Percentiles rank a stretch among this genome's conserved stretches.
These are phyloP conservation scores for Holocentrus rufus DNA, from an alignment of 2,797 vertebrate genomes.

Conservation along the genomic window DNA sequence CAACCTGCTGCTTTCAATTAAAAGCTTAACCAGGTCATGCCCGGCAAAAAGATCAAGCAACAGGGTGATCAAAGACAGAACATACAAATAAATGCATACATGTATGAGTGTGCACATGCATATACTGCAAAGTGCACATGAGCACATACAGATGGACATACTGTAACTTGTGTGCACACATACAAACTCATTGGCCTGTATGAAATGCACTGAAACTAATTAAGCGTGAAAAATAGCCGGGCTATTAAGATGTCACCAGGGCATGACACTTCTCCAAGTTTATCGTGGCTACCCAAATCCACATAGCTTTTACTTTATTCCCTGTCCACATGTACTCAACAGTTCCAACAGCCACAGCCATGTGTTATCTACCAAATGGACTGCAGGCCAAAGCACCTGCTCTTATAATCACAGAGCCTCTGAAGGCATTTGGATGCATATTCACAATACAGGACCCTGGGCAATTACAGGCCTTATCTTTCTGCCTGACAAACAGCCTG, in stretches of 20 bases:
- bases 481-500: conserved; percentile 61
- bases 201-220: conserved; percentile 38
- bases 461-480: conserved; percentile 74
- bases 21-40: conserved; percentile 51
- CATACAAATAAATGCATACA: conserved; percentile 42
- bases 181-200: conserved; percentile 16
- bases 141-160: conserved; percentile 8
- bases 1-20: conserved; percentile 57
- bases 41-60: conserved; percentile 54
- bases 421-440: conserved; percentile 61
- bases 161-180: background rate
- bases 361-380: conserved; percentile 41
- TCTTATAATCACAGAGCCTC: conserved; percentile 46
- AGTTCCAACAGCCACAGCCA: conserved; percentile 18
- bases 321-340: conserved; percentile 23
- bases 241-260: conserved; percentile 38
- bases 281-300: conserved; percentile 43
- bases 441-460: conserved; percentile 56
- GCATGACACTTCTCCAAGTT: conserved; percentile 51
- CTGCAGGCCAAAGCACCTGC: conserved; percentile 38
- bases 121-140: conserved; percentile 14
- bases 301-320: conserved; percentile 25
- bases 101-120: too few relatives aligned
- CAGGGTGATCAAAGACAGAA: conserved; percentile 53
- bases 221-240: conserved; percentile 49